phyloP scores from a whole-genome alignment of 2,113 vertebrate species.

The Smithornis capensis region DNA sequence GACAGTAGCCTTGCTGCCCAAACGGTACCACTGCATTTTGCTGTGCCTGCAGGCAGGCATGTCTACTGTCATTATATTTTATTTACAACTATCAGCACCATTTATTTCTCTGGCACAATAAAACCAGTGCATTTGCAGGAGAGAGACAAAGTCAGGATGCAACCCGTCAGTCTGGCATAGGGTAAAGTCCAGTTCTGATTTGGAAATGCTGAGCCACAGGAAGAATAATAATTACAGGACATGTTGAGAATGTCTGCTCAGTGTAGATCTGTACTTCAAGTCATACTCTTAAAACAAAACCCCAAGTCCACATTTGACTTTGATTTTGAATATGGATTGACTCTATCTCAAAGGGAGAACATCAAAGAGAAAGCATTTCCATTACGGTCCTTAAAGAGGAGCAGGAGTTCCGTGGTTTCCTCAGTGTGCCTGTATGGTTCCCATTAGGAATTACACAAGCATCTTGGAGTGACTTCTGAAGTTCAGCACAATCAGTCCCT shows the following conservation, averaged over 20 bases:
- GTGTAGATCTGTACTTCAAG: background rate
- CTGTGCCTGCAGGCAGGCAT: background rate
- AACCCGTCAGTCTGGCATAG: background rate
- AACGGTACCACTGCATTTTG: background rate
- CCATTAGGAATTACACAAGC: background rate
- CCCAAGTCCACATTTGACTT: background rate
- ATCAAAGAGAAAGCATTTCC: background rate
- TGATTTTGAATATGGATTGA: background rate
- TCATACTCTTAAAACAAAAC: background rate
- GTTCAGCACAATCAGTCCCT: fast-evolving
- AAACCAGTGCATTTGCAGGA: background rate
- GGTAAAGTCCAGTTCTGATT: background rate
- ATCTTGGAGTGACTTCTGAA: background rate
- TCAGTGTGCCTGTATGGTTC: fast-evolving
- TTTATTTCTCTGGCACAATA: background rate
- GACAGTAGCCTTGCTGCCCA: background rate
- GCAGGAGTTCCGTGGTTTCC: fast-evolving
- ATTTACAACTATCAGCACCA: background rate
- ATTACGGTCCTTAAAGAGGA: fast-evolving
- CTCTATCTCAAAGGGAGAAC: background rate
- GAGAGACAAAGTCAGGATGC: background rate
- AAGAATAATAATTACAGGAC: background rate
- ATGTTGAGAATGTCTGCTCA: fast-evolving
- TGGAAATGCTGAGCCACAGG: background rate
- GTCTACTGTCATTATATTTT: fast-evolving